Conservation (phyloP, 2,113 vertebrate species). For the Poeciliopsis occidentalis region DNA sequence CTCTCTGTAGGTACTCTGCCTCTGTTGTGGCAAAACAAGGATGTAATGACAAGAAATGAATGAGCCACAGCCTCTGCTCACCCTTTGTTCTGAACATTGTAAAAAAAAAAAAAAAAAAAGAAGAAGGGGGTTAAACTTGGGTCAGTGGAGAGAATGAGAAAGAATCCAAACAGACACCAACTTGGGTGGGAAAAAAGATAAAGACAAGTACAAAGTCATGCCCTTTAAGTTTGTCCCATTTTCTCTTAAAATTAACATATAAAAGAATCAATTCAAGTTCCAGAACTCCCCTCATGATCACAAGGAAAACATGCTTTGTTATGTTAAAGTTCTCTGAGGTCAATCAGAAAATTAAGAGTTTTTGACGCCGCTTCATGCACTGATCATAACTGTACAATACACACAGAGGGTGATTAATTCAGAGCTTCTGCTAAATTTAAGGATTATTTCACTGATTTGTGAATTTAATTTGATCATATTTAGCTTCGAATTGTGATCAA, state of each 20-base stretch:
- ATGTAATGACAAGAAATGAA: conserved; percentile 44
- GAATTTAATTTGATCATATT: no score
- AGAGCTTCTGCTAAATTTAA: no score
- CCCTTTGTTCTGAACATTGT: conserved; percentile 6
- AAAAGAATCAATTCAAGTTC: background rate
- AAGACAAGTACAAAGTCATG: background rate
- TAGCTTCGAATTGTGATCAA: no score
- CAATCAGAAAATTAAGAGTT: background rate
- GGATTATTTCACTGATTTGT: no score
- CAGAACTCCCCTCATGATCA: background rate
- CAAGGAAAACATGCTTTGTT: background rate
- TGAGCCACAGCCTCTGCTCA: conserved; percentile 23
- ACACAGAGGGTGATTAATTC: no score
- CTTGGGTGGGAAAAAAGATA: conserved; percentile 12
- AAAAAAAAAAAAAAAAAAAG: background rate
- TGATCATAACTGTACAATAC: no score
- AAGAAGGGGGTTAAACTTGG: background rate
- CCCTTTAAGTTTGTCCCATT: conserved; percentile 9
- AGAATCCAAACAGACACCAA: background rate
- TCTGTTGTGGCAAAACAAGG: conserved; percentile 40
- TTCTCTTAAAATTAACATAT: background rate
- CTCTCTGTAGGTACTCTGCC: conserved; percentile 43
- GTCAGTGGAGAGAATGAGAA: background rate
- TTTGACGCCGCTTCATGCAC: background rate
- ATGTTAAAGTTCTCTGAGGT: background rate